These are phyloP conservation scores for Chionis minor DNA, from an alignment of 2,113 vertebrate genomes.

Conservation along the genomic window DNA sequence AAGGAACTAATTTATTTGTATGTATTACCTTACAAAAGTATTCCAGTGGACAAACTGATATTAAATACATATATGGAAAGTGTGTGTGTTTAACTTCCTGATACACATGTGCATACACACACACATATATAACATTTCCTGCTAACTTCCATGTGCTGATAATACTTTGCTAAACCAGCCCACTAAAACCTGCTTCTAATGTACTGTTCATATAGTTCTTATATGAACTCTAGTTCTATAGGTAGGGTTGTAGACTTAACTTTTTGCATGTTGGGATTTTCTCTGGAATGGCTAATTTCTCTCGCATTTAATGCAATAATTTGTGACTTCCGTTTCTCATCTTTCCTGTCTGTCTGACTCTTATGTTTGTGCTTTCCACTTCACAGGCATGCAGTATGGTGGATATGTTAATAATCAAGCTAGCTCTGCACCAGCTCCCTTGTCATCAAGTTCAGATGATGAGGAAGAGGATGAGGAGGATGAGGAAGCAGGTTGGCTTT, in stretches of 20 bases:
- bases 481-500: constrained; percentile 99
- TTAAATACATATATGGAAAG: neutral
- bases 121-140: neutral
- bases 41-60: neutral
- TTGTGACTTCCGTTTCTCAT: constrained; percentile 68
- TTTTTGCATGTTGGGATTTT: constrained; percentile 66
- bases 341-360: constrained; percentile 75
- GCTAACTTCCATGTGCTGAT: neutral
- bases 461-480: constrained; percentile 91
- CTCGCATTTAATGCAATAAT: constrained; percentile 72
- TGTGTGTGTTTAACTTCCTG: neutral
- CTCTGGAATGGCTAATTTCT: constrained; percentile 61
- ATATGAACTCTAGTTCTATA: neutral
- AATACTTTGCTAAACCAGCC: constrained; percentile 13
- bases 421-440: constrained; percentile 91
- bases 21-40: neutral
- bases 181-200: constrained; percentile 36
- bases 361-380: constrained; percentile 86
- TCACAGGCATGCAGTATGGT: constrained; percentile 94
- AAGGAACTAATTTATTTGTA: neutral
- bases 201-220: constrained; percentile 19
- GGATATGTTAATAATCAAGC: constrained; percentile 93
- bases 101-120: too few species aligned
- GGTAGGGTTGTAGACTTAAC: constrained; percentile 1
- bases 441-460: constrained; percentile 97